phyloP scores from a whole-genome alignment of 2,113 vertebrate species.

The Protomyctophum bolini region DNA sequence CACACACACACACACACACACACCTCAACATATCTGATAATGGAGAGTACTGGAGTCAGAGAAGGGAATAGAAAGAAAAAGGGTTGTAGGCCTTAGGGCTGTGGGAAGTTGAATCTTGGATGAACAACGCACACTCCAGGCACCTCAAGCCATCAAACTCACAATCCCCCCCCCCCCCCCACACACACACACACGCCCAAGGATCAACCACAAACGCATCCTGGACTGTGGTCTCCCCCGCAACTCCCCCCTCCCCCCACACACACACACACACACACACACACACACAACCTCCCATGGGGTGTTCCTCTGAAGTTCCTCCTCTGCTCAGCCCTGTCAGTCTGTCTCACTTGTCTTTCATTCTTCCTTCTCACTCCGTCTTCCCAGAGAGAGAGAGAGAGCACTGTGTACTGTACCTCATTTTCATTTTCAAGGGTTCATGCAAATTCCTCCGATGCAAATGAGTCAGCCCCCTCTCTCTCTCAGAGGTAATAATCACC shows the following conservation, averaged over 20 bases:
- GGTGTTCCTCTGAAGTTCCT: constrained; percentile 36
- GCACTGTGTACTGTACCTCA: constrained; percentile 61
- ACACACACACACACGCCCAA: background rate
- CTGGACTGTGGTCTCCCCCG: too few species aligned
- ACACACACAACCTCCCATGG: constrained; percentile 15
- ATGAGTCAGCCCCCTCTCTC: constrained; percentile 56
- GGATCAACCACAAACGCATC: too few species aligned
- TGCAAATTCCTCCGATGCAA: constrained; percentile 67
- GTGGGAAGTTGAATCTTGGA: background rate
- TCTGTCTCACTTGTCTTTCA: constrained; percentile 22
- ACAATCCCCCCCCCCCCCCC: background rate
- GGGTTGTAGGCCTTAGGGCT: too few species aligned
- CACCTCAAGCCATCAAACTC: constrained; percentile 2
- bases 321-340: constrained; percentile 25
- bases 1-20: too few species aligned
- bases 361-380: constrained; percentile 36
- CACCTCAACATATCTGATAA: too few species aligned
- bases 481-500: constrained; percentile 78
- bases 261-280: background rate
- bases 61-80: too few species aligned
- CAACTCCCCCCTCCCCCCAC: background rate
- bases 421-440: constrained; percentile 69
- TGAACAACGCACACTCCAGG: background rate
- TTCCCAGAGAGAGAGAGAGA: constrained; percentile 26
- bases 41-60: too few species aligned